Conservation (phyloP, 2,113 vertebrate genomes). For the Xiphophorus couchianus region DNA sequence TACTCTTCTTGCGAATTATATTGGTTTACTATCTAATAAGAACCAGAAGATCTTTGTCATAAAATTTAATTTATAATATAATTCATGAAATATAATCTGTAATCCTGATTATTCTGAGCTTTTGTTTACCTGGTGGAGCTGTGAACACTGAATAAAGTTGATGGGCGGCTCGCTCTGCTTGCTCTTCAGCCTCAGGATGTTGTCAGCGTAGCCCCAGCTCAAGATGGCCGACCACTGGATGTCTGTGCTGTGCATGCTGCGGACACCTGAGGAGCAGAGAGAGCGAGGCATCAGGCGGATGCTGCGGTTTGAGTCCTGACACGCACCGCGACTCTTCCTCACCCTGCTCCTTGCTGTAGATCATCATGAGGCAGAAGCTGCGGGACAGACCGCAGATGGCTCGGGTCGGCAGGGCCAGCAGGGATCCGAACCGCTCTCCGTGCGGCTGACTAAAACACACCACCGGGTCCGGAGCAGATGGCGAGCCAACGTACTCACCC, state of each 20-base stretch:
- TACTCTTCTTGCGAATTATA: too few species aligned
- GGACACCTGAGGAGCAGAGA: constrained; percentile 83
- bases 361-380: constrained; percentile 99
- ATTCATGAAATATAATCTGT: too few species aligned
- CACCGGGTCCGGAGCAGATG: constrained; percentile 93
- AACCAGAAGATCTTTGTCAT: too few species aligned
- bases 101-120: not conserved
- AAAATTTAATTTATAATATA: too few species aligned
- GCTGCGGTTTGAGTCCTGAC: not conserved
- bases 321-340: constrained; percentile 17
- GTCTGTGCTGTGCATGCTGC: constrained; percentile 98
- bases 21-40: too few species aligned
- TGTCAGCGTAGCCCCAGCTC: constrained; percentile 97
- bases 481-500: constrained; percentile 97
- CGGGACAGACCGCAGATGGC: constrained; percentile 93
- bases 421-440: constrained; percentile 91
- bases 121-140: constrained; percentile 88
- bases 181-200: constrained; percentile 94
- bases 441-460: constrained; percentile 98
- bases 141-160: constrained; percentile 96
- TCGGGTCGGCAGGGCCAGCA: constrained; percentile 93
- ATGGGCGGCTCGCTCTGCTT: constrained; percentile 97
- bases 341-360: constrained; percentile 99
- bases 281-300: not conserved
- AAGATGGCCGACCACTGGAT: constrained; percentile 99